These are phyloP conservation scores for Lasioglossum malachurum DNA, from an alignment of 2,888 invertebrate species.

Conservation along the genomic window DNA sequence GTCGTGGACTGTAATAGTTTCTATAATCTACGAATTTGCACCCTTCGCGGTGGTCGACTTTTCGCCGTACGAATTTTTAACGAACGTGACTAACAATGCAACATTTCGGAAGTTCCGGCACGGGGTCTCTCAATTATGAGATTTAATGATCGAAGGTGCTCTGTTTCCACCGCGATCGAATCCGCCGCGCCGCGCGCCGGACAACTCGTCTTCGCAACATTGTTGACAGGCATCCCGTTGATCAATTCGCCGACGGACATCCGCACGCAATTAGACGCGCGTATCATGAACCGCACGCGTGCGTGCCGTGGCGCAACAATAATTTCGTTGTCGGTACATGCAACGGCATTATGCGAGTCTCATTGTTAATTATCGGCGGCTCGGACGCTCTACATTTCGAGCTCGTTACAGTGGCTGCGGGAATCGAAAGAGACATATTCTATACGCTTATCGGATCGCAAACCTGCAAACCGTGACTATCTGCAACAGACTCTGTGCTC, in stretches of 20 bases:
- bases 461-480: not conserved
- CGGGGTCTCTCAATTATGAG: not conserved
- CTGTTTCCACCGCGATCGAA: not conserved
- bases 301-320: constrained; percentile 48
- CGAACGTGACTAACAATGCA: not conserved
- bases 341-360: constrained; percentile 47
- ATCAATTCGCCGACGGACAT: constrained; percentile 13
- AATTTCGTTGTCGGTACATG: constrained; percentile 61
- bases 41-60: no score
- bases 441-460: constrained; percentile 31
- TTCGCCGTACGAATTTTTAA: not conserved
- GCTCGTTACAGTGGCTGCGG: constrained; percentile 21
- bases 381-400: constrained; percentile 58
- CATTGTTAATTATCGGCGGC: constrained; percentile 65
- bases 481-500: not conserved
- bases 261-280: constrained; percentile 13
- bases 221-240: no score
- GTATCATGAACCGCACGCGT: not conserved
- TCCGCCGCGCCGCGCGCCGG: no score
- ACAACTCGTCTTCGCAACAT: not conserved
- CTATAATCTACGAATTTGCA: not conserved
- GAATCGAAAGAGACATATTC: constrained; percentile 30
- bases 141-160: not conserved
- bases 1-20: no score
- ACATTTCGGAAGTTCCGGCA: not conserved